A percentile compares a stretch with the other conserved stretches of the same genome.
Conservation (phyloP, 1,140 invertebrate genomes). For the Anthonomus grandis region DNA sequence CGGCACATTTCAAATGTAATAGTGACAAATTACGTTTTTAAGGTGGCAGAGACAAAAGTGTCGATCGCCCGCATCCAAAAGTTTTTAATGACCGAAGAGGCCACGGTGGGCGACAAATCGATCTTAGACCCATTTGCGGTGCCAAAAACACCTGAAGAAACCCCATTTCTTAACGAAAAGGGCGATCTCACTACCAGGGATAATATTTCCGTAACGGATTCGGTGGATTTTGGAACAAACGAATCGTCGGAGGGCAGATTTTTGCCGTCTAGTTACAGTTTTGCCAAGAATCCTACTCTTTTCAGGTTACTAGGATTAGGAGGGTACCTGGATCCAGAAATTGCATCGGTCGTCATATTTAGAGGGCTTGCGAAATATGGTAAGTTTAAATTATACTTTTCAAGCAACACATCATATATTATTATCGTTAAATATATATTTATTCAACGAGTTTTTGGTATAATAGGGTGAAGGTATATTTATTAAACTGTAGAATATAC, state of each 20-base stretch:
- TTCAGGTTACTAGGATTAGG: too few relatives aligned
- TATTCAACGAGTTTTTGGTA: too few relatives aligned
- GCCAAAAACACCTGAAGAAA: neutral
- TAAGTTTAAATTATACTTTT: too few relatives aligned
- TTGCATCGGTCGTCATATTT: conserved; percentile 15
- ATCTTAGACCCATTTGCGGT: conserved; percentile 24
- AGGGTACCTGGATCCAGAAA: too few relatives aligned
- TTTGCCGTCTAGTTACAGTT: too few relatives aligned
- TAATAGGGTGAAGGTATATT: too few relatives aligned
- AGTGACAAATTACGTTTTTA: conserved; percentile 5
- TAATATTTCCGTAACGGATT: neutral
- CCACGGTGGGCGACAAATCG: conserved; percentile 39
- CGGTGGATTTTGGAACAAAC: neutral
- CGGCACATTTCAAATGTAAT: neutral
- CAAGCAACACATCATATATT: too few relatives aligned
- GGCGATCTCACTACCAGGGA: too few relatives aligned
- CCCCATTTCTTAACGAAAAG: neutral
- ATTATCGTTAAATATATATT: too few relatives aligned
- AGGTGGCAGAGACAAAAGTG: conserved; percentile 58
- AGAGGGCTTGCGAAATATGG: conserved; percentile 22
- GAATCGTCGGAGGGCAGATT: too few relatives aligned
- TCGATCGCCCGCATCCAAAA: conserved; percentile 62
- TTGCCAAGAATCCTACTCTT: too few relatives aligned
- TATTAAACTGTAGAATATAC: too few relatives aligned
- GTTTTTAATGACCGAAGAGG: conserved; percentile 66